Conservation (phyloP, 1,140 invertebrate genomes). For the Bombus waltoni region DNA sequence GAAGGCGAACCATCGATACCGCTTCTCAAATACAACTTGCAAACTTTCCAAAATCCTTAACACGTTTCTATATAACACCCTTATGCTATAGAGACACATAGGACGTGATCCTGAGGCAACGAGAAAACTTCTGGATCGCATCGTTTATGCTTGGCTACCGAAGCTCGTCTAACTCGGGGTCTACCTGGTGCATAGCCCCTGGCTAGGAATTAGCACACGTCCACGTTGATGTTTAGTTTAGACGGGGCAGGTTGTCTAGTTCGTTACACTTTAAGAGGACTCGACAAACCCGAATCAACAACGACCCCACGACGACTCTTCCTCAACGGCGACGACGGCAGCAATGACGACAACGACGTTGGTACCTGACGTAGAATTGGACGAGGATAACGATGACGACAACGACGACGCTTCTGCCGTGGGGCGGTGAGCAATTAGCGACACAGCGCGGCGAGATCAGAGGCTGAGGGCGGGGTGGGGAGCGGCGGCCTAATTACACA, state of each 20-base stretch:
- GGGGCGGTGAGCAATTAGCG: conserved; percentile 81
- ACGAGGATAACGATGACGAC: conserved; percentile 14
- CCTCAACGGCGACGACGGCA: neutral
- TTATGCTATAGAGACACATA: neutral
- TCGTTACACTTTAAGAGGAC: conserved; percentile 33
- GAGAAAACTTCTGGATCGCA: neutral
- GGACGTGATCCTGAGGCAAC: neutral
- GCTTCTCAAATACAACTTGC: too few species aligned
- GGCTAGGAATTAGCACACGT: conserved; percentile 43
- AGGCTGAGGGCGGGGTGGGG: conserved; percentile 79
- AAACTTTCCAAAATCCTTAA: neutral
- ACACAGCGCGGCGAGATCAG: conserved; percentile 81
- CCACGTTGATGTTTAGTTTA: conserved; percentile 26
- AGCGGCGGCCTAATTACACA: conserved; percentile 80
- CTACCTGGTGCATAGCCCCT: neutral
- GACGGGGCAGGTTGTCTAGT: conserved; percentile 35
- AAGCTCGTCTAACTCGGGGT: neutral
- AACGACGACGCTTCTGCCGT: conserved; percentile 77
- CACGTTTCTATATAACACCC: neutral
- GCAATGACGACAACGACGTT: conserved; percentile 1
- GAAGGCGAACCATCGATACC: too few species aligned
- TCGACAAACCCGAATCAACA: neutral
- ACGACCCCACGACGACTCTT: neutral
- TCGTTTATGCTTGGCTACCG: conserved; percentile 15
- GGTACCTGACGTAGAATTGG: conserved; percentile 29